Evolutionary conservation across 2,888 invertebrate species (phyloP), one percentile per base, ranked within the genome.

Genomic region (Autographa gamma): DNA sequence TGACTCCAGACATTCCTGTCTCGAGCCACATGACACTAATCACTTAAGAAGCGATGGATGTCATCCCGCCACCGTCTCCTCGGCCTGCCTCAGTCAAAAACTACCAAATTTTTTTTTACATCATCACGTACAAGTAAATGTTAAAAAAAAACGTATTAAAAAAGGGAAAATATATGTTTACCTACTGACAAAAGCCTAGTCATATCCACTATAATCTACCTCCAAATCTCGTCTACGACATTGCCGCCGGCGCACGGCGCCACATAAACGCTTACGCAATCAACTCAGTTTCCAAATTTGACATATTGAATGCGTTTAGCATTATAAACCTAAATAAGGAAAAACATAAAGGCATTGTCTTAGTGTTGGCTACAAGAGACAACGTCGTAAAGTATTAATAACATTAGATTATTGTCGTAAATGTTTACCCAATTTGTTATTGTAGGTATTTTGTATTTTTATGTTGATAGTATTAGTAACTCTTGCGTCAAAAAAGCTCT

Each of bases 241-340:
- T 88, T 85, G 86, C 85, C 83, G 81, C 58, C 83, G 85, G 86
- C 87, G 82, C 69, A 76, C 82, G 91, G 92, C 93, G 94, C 93
- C 93, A 90, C 80, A 78, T 66, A 71, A 74, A 76, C 88, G 79
- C 89, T 93, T 93, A 89, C 93, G 92, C 92, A 93, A 93, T 78
- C 62, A 66, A 63, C 71, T 77, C 65, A 81, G 86, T 91, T 93
- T 88, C 93, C 92, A 92, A 93, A 93, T 93, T 91, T 91, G 92
- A 92, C 90, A 88, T 90, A 93, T 92, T 90, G 88, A 90, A 92
- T 91, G 85, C 67, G 86, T 88, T 89, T 89, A 88, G 86, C 86
- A 87, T 85, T 88, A 89, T 88, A 90, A 87, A 83, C 81, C 90
- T 89, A 87, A 86, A 89, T 91, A 89, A 74, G 90, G 90, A 69